Evolutionary conservation across 2,797 vertebrate species (phyloP).

Genomic region (Loris lydekkerianus): DNA sequence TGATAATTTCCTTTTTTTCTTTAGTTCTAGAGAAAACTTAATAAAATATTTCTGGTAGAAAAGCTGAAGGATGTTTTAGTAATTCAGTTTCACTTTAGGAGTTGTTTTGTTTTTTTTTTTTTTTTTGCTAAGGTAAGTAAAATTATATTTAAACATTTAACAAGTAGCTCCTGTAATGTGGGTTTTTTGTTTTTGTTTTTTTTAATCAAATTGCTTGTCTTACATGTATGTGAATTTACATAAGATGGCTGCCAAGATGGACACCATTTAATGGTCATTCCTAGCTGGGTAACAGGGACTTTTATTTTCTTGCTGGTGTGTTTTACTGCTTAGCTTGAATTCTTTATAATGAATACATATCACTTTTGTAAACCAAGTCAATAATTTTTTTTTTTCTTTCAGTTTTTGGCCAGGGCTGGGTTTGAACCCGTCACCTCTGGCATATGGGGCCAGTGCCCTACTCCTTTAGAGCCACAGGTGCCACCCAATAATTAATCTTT

Average conservation of each 20-base stretch:
- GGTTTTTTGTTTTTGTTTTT: neutral
- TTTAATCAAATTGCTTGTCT: neutral
- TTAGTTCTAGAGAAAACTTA: neutral
- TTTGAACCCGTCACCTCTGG: too few relatives aligned
- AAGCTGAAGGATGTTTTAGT: conserved; percentile 1
- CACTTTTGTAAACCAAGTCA: conserved; percentile 41
- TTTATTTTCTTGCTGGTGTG: neutral
- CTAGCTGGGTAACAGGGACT: neutral
- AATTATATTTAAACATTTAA: conserved; percentile 40
- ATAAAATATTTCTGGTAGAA: conserved; percentile 15
- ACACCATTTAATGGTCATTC: neutral
- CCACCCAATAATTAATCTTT: neutral
- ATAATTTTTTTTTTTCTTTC: too few relatives aligned
- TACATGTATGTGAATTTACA: neutral
- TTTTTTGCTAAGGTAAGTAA: neutral
- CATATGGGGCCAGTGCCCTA: too few relatives aligned
- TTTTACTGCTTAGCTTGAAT: conserved; percentile 60
- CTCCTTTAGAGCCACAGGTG: too few relatives aligned
- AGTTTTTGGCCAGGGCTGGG: too few relatives aligned
- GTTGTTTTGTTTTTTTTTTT: neutral
- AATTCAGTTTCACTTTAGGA: neutral
- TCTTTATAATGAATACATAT: conserved; percentile 14
- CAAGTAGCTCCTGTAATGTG: neutral
- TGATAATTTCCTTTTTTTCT: neutral
- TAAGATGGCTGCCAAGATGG: neutral